Conservation (phyloP, 2,113 vertebrate species). For the Chaetura pelagica region DNA sequence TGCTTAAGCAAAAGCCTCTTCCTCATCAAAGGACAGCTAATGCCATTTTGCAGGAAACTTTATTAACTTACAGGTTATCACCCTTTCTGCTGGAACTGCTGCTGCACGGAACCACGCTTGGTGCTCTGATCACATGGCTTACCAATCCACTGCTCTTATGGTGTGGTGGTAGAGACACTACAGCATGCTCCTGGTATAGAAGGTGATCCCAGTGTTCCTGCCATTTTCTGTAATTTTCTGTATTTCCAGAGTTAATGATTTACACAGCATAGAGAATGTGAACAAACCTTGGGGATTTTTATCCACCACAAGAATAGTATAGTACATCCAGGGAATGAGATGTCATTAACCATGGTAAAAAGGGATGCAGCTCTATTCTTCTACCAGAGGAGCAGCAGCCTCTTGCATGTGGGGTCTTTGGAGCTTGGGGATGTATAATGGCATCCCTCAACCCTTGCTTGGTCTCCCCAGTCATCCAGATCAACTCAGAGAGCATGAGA, state of each 20-base stretch:
- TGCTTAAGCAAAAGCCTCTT: background rate
- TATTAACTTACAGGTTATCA: fast-evolving
- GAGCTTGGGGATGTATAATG: background rate
- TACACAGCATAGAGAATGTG: fast-evolving
- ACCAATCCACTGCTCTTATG: fast-evolving
- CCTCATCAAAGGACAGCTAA: background rate
- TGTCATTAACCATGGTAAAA: background rate
- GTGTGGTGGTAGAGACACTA: background rate
- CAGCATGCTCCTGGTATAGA: background rate
- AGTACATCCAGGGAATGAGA: background rate
- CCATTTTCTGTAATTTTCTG: background rate
- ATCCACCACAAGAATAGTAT: fast-evolving
- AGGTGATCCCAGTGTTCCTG: background rate
- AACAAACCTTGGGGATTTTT: background rate
- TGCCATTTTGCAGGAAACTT: background rate
- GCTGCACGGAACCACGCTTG: fast-evolving
- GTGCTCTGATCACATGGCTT: background rate
- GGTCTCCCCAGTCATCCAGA: background rate
- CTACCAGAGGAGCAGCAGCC: background rate
- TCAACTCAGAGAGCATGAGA: background rate
- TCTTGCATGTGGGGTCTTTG: fast-evolving
- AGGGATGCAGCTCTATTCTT: background rate
- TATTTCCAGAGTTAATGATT: background rate
- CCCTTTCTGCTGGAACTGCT: background rate
- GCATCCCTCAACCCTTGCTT: background rate